phyloP scores from a whole-genome alignment of 2,113 vertebrate genomes.

The Channa maculata region DNA sequence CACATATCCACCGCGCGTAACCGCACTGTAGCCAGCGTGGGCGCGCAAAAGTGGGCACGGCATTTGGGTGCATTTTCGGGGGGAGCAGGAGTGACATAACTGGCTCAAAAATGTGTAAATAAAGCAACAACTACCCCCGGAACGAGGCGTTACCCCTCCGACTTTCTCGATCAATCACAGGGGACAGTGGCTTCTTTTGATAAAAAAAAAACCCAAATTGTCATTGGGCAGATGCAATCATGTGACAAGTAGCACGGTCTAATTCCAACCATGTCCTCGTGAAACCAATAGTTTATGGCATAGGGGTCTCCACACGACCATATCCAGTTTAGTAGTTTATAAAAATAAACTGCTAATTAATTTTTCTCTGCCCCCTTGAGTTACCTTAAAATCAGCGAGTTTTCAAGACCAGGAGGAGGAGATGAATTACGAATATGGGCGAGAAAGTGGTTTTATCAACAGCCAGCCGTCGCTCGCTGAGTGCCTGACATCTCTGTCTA shows the following conservation, averaged over 20 bases:
- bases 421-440: conserved; percentile 99
- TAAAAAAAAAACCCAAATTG: conserved; percentile 95
- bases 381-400: conserved; percentile 84
- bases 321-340: conserved; percentile 94
- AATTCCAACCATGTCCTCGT: conserved; percentile 98
- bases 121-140: conserved; percentile 91
- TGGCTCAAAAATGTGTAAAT: conserved; percentile 88
- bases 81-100: conserved; percentile 61
- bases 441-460: conserved; percentile 99
- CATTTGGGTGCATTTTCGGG: neutral
- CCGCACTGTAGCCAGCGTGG: conserved; percentile 20
- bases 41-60: conserved; percentile 20
- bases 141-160: conserved; percentile 95
- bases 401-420: conserved; percentile 92
- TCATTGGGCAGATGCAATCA: conserved; percentile 99
- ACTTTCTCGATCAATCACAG: conserved; percentile 99
- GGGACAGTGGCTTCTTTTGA: conserved; percentile 99
- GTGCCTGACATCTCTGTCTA: conserved; percentile 99
- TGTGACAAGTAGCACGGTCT: conserved; percentile 99
- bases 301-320: conserved; percentile 95
- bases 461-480: conserved; percentile 99
- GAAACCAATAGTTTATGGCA: conserved; percentile 99
- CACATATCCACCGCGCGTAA: neutral
- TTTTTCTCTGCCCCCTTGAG: conserved; percentile 72
- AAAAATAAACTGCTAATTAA: conserved; percentile 84